Conservation (phyloP, 2,888 invertebrate genomes). For the Drosophila prostipennis region DNA sequence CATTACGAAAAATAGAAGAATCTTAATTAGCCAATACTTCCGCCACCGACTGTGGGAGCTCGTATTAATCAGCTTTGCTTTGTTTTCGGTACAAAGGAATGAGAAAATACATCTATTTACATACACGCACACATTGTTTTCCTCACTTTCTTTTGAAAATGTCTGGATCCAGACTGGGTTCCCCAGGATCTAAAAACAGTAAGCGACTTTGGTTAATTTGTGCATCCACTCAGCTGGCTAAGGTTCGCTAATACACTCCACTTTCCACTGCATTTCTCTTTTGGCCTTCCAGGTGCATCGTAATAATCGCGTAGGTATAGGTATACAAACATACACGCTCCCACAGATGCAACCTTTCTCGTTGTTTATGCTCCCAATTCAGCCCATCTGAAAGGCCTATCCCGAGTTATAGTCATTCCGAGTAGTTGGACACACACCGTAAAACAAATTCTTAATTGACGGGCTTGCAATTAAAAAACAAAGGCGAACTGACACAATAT, state of each 20-base stretch:
- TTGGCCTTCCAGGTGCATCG: slow-evolving; percentile 49
- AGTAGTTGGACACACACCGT: slow-evolving; percentile 42
- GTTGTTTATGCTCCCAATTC: slow-evolving; percentile 19
- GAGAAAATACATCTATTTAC: slow-evolving; percentile 19
- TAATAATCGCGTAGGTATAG: slow-evolving; percentile 46
- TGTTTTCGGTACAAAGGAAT: slow-evolving; percentile 36
- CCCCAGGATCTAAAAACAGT: not conserved
- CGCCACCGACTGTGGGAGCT: slow-evolving; percentile 23
- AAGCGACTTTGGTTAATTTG: not conserved
- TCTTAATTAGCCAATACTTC: slow-evolving; percentile 15
- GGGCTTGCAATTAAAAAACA: slow-evolving; percentile 26
- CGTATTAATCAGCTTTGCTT: slow-evolving; percentile 37
- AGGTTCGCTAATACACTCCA: slow-evolving; percentile 32
- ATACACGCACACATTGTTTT: slow-evolving; percentile 37
- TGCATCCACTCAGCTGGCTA: slow-evolving; percentile 24
- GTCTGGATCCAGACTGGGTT: not conserved
- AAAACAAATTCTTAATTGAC: slow-evolving; percentile 17
- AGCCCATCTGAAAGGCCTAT: slow-evolving; percentile 1
- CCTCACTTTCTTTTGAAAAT: slow-evolving; percentile 23
- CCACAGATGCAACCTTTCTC: slow-evolving; percentile 32
- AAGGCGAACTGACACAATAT: slow-evolving; percentile 39
- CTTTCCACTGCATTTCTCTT: slow-evolving; percentile 49
- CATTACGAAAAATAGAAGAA: not conserved
- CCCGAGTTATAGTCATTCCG: slow-evolving; percentile 3
- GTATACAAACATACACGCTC: slow-evolving; percentile 62